phyloP scores from a whole-genome alignment of 2,113 vertebrate genomes.

The Sturnus vulgaris region DNA sequence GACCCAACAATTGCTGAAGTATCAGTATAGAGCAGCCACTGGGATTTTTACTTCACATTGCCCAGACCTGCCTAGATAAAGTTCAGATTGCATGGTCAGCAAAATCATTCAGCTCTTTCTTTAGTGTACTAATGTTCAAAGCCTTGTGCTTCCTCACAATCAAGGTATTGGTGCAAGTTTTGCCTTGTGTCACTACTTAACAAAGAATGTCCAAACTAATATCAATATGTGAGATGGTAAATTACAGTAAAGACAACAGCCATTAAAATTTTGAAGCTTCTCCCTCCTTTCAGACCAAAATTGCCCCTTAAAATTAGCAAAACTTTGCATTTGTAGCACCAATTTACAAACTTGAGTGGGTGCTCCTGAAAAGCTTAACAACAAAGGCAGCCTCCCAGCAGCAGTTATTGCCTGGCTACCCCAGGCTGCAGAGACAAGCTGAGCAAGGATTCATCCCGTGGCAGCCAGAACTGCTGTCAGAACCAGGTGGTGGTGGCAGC shows the following conservation, averaged over 20 bases:
- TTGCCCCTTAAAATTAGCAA: not conserved
- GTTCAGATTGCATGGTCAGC: not conserved
- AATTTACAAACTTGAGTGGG: not conserved
- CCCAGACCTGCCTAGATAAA: not conserved
- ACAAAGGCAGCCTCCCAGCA: not conserved
- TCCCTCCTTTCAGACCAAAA: not conserved
- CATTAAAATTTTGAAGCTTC: not conserved
- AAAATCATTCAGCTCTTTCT: not conserved
- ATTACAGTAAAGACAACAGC: accelerated
- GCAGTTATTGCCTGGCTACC: not conserved
- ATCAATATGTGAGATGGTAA: not conserved
- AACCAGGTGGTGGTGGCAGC: not conserved
- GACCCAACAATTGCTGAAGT: not conserved
- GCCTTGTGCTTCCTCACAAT: not conserved
- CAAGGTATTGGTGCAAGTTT: not conserved
- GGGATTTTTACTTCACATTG: not conserved
- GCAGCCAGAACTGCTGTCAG: not conserved
- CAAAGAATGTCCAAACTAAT: not conserved
- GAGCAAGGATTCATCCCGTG: not conserved
- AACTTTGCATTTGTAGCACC: not conserved
- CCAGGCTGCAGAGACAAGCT: not conserved
- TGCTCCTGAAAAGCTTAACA: not conserved
- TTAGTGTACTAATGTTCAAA: not conserved
- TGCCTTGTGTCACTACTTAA: not conserved
- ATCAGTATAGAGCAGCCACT: not conserved